Evolutionary conservation across 2,113 vertebrate genomes (phyloP), one percentile per base, ranked within the genome.

Genomic region (Gnathonemus echidnorhynchus): DNA sequence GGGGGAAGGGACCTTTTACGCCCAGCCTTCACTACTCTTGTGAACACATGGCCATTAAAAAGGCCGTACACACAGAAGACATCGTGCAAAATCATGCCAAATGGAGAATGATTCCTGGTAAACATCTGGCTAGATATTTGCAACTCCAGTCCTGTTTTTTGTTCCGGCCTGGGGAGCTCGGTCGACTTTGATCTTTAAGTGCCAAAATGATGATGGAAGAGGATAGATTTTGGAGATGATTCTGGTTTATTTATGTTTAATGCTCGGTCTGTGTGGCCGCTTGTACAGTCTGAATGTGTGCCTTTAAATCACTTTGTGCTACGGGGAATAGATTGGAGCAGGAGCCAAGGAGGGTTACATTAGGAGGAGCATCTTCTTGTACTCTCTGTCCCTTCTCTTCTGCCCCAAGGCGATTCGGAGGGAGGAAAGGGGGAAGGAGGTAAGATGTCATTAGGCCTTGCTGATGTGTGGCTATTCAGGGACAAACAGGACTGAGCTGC

Each of bases 191-290:
- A 92, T 92, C 91, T 93, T 92, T 91, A 90, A 89, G 53, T 42
- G 88, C 88, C 89, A 62, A 91, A 89, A 66, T 87, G 77, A 88
- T 89, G 91, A 92, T 35, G 58, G 90, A 86, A 42, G 77, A 62
- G 89, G 84, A 86, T 31, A 88, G 88, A 88, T 45, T 90, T 45
- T 87, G 89, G 88, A 42, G 89, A 92, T 90, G 91, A 91, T 89
- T 92, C 91, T 93, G 62, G 92, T 91, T 93, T 94, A 94, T 94
- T 93, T 93, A 92, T 94, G 91, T 93, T 89, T 93, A 93, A 93
- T 92, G 92, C 90, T 90, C 48, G 13, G 91, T 88, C 86, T 88
- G 58, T 58, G 90, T 66, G 70, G 52, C 46, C 52, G 19, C 31
- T 52, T 80, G 58, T 87, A 49, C 13, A 35, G 39, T 48, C 74